These are phyloP conservation scores for Chloebia gouldiae DNA, from an alignment of 2,113 vertebrate species.

Conservation along the genomic window DNA sequence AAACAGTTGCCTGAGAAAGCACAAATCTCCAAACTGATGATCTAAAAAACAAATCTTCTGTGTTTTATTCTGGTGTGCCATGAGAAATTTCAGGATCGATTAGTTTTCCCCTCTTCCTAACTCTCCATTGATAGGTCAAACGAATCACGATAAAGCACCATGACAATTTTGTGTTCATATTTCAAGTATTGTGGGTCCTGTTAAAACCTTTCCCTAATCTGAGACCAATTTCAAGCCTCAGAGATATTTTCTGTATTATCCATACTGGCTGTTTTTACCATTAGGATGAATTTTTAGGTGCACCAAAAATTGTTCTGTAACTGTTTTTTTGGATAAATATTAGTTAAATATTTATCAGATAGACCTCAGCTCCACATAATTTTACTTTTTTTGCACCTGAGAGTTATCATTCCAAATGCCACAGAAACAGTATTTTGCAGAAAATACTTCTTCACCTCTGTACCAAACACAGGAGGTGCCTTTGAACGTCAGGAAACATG, in stretches of 20 bases:
- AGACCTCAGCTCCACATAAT: background rate
- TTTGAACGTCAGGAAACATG: background rate
- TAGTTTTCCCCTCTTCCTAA: background rate
- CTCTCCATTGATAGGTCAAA: background rate
- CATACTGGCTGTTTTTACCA: background rate
- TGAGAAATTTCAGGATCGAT: background rate
- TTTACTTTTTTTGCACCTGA: background rate
- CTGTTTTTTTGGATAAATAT: background rate
- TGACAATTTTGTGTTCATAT: background rate
- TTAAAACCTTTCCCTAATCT: background rate
- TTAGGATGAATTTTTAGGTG: background rate
- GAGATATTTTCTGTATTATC: background rate
- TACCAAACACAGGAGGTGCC: background rate
- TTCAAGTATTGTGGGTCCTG: background rate
- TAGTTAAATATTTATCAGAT: background rate
- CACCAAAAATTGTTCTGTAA: background rate
- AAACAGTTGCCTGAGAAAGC: background rate
- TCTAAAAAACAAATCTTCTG: background rate
- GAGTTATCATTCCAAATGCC: background rate
- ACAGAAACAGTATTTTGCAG: background rate
- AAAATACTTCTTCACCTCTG: background rate
- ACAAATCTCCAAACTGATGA: background rate
- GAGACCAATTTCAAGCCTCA: background rate
- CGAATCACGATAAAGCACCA: background rate
- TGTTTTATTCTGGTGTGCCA: background rate